Conservation (phyloP, 2,797 vertebrate genomes). For the Muscicapa striata region DNA sequence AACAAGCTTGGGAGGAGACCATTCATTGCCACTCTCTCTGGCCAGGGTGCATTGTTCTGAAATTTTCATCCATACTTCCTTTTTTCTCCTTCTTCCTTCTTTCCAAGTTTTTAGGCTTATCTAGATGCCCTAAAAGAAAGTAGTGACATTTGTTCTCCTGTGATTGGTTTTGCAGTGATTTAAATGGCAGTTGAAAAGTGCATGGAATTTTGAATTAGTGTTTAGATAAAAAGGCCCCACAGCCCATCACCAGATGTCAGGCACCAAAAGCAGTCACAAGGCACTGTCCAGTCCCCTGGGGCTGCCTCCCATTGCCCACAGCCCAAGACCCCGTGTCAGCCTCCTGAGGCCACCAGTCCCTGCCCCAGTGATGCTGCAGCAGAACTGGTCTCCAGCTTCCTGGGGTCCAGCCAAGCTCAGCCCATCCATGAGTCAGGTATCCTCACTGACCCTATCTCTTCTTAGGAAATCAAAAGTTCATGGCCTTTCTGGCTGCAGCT, state of each 20-base stretch:
- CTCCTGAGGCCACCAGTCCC: background rate
- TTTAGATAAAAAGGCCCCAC: background rate
- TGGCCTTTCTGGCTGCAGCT: background rate
- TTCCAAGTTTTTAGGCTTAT: background rate
- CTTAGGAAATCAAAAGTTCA: background rate
- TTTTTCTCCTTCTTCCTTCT: background rate
- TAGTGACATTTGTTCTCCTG: background rate
- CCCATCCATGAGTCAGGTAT: rapidly evolving
- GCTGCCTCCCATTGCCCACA: background rate
- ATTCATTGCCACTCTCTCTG: rapidly evolving
- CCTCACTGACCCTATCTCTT: background rate
- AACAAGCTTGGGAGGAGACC: background rate
- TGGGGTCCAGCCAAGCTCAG: background rate
- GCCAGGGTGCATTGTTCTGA: background rate
- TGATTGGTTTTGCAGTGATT: background rate
- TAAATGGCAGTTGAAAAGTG: background rate
- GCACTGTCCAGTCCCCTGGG: too few relatives aligned
- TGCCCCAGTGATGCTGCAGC: background rate
- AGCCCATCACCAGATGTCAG: background rate
- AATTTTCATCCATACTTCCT: background rate
- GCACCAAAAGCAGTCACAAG: background rate
- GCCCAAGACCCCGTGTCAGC: background rate
- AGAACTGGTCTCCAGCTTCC: background rate
- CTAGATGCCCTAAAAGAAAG: background rate
- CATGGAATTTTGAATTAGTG: background rate